Conservation (phyloP, 1,140 invertebrate species). For the Cheumatopsyche charites region DNA sequence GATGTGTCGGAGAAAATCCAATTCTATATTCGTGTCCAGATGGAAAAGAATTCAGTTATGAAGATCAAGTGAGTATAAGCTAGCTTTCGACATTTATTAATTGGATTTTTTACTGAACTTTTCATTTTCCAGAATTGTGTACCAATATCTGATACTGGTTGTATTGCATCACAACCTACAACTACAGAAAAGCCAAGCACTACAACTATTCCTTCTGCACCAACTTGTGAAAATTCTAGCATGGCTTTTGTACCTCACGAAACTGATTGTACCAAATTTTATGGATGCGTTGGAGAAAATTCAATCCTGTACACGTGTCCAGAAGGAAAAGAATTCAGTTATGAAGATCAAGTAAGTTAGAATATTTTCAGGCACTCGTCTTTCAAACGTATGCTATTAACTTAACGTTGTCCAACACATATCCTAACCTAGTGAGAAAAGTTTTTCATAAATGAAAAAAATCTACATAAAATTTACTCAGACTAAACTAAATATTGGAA, state of each 20-base stretch:
- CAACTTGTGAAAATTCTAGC: background rate
- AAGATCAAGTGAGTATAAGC: background rate
- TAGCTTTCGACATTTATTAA: too few species aligned
- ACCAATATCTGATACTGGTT: too few species aligned
- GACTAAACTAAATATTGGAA: too few species aligned
- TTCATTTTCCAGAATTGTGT: too few species aligned
- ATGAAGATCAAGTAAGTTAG: background rate
- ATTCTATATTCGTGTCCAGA: background rate
- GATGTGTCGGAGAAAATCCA: background rate
- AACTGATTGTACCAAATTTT: conserved; percentile 16
- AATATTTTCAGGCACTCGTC: too few species aligned
- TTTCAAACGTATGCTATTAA: too few species aligned
- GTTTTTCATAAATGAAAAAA: too few species aligned
- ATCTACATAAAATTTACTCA: too few species aligned
- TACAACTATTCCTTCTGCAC: background rate
- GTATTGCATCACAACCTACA: background rate
- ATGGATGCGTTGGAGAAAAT: background rate
- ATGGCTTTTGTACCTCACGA: background rate
- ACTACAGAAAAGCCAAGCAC: background rate
- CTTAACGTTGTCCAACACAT: too few species aligned
- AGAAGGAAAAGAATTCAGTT: background rate
- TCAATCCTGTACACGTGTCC: background rate
- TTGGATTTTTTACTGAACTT: too few species aligned
- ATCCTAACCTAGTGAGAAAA: too few species aligned
- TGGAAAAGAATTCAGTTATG: background rate